phyloP scores from a whole-genome alignment of 2,888 invertebrate genomes.

The Coleophora deauratella region DNA sequence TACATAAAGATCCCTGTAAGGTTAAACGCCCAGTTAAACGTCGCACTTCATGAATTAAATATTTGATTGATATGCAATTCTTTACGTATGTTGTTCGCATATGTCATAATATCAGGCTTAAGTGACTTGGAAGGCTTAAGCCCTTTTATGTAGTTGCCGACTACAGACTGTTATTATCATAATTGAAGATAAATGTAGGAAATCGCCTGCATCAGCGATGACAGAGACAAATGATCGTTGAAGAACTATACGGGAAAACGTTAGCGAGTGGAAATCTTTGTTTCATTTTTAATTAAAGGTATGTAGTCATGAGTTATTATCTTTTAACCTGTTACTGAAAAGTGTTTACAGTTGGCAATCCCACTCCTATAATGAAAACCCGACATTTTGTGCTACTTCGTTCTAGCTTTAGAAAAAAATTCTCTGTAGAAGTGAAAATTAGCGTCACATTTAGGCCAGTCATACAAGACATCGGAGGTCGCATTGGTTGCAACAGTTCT shows the following conservation, averaged over 20 bases:
- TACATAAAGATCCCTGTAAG: neutral
- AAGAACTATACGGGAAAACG: slow-evolving; percentile 11
- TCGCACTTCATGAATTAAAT: neutral
- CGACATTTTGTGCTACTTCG: no score
- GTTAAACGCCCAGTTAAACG: neutral
- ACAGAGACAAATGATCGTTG: slow-evolving; percentile 19
- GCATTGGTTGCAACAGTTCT: no score
- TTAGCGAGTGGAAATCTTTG: neutral
- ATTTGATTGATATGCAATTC: slow-evolving; percentile 3
- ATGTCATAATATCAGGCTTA: slow-evolving; percentile 7
- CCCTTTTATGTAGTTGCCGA: slow-evolving; percentile 9
- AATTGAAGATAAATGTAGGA: slow-evolving; percentile 42
- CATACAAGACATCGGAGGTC: no score
- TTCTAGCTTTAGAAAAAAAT: no score
- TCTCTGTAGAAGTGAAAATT: no score
- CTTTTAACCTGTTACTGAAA: no score
- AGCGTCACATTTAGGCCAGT: no score
- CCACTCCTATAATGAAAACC: no score
- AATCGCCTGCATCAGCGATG: slow-evolving; percentile 26
- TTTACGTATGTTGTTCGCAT: slow-evolving; percentile 1
- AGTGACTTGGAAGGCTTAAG: slow-evolving; percentile 6
- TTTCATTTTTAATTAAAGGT: slow-evolving; percentile 12
- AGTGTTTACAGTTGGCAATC: no score
- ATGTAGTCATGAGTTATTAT: no score
- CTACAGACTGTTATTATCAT: slow-evolving; percentile 20